Percentiles rank a stretch among this genome's conserved stretches.
Conservation (phyloP, 1,140 invertebrate species). For the Drosophila lini region DNA sequence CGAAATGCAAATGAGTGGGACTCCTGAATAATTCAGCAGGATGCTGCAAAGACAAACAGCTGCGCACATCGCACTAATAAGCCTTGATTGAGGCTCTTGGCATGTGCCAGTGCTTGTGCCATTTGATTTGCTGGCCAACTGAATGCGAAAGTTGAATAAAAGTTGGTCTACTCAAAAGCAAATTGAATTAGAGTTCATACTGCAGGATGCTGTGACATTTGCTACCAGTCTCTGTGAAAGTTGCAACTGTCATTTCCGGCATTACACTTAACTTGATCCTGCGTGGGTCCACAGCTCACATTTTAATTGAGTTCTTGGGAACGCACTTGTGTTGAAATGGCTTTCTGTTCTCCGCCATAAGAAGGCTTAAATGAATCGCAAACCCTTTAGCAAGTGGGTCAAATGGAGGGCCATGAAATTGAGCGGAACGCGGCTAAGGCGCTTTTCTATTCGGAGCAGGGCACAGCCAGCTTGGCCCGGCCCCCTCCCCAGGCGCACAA, state of each 20-base stretch:
- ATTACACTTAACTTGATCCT: constrained; percentile 5
- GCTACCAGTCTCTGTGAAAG: constrained; percentile 7
- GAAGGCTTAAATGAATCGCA: constrained; percentile 53
- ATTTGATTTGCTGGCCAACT: constrained; percentile 59
- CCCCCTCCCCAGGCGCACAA: constrained; percentile 4
- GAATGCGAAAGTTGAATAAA: constrained; percentile 34
- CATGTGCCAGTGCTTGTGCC: constrained; percentile 64
- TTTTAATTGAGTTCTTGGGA: constrained; percentile 4
- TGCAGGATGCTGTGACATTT: constrained; percentile 23
- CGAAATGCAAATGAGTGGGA: constrained; percentile 68
- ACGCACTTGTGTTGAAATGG: neutral
- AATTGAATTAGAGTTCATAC: constrained; percentile 33
- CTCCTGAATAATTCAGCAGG: constrained; percentile 76
- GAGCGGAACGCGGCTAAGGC: constrained; percentile 46
- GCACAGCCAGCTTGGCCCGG: constrained; percentile 44
- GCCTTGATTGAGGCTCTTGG: constrained; percentile 71
- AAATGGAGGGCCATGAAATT: constrained; percentile 47
- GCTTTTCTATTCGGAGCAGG: constrained; percentile 72
- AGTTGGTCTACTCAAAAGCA: constrained; percentile 1
- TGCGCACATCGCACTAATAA: constrained; percentile 57
- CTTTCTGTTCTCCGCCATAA: neutral
- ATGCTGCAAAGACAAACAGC: constrained; percentile 65
- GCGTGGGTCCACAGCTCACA: constrained; percentile 1
- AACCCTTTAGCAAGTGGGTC: constrained; percentile 49
- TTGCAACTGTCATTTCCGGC: constrained; percentile 11